phyloP scores from a whole-genome alignment of 2,113 vertebrate species.

The Climacteris rufus region DNA sequence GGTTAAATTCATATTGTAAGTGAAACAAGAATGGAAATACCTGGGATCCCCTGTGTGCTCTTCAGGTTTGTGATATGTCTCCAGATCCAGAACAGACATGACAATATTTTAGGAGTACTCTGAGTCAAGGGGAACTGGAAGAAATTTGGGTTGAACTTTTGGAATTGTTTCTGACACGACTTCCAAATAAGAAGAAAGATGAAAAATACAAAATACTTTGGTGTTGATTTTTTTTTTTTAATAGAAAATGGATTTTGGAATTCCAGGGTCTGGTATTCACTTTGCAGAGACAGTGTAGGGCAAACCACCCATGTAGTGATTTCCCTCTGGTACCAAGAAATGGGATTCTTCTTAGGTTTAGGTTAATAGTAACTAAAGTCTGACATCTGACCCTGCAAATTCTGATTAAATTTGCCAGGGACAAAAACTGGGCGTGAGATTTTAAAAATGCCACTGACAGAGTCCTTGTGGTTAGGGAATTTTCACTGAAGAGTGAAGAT shows the following conservation, averaged over 20 bases:
- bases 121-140: not conserved
- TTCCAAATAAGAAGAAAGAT: not conserved
- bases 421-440: not conserved
- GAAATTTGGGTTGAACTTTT: not conserved
- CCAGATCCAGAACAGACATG: not conserved
- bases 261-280: not conserved
- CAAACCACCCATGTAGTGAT: not conserved
- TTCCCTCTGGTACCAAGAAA: not conserved
- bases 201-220: not conserved
- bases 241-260: not conserved
- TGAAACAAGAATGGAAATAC: not conserved
- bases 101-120: not conserved
- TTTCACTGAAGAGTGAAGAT: not conserved
- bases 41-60: not conserved
- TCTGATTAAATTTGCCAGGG: not conserved
- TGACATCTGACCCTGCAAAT: not conserved
- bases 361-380: not conserved
- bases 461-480: not conserved
- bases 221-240: not conserved
- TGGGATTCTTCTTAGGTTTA: not conserved
- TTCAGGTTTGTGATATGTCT: not conserved
- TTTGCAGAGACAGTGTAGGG: not conserved
- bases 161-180: not conserved
- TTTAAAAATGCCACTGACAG: not conserved
- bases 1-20: not conserved